Conservation (phyloP, 1,140 invertebrate species). For the Drosophila truncata region DNA sequence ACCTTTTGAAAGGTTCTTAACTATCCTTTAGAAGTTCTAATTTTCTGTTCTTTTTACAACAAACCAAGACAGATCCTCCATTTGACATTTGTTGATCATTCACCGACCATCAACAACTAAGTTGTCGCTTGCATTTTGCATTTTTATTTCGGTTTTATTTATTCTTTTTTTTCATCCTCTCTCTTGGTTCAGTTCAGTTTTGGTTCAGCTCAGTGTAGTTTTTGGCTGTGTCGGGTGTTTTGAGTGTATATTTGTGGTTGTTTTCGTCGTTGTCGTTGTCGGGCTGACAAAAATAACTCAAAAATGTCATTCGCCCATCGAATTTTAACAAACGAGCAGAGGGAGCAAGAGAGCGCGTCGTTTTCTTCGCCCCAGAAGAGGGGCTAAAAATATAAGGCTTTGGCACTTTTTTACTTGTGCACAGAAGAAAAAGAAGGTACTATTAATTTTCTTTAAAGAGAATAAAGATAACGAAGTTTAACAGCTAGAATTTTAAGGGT, state of each 20-base stretch:
- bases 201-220: slow-evolving; percentile 31
- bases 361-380: slow-evolving; percentile 47
- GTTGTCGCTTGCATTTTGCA: slow-evolving; percentile 74
- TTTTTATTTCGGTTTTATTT: slow-evolving; percentile 50
- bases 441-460: background rate
- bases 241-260: slow-evolving; percentile 20
- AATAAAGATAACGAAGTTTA: no score
- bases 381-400: slow-evolving; percentile 54
- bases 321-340: slow-evolving; percentile 81
- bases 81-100: slow-evolving; percentile 50
- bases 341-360: slow-evolving; percentile 33
- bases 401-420: slow-evolving; percentile 55
- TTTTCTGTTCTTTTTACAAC: background rate
- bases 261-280: slow-evolving; percentile 46
- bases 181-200: slow-evolving; percentile 40
- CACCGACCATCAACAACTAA: slow-evolving; percentile 66
- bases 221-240: slow-evolving; percentile 38
- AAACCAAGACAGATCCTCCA: slow-evolving; percentile 5
- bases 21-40: no score
- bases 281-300: slow-evolving; percentile 81
- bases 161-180: slow-evolving; percentile 2
- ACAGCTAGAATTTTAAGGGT: no score
- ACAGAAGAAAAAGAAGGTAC: background rate
- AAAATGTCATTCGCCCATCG: slow-evolving; percentile 84
- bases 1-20: background rate